Evolutionary conservation across 2,888 invertebrate genomes (phyloP).

Genomic region (Tipula unca): DNA sequence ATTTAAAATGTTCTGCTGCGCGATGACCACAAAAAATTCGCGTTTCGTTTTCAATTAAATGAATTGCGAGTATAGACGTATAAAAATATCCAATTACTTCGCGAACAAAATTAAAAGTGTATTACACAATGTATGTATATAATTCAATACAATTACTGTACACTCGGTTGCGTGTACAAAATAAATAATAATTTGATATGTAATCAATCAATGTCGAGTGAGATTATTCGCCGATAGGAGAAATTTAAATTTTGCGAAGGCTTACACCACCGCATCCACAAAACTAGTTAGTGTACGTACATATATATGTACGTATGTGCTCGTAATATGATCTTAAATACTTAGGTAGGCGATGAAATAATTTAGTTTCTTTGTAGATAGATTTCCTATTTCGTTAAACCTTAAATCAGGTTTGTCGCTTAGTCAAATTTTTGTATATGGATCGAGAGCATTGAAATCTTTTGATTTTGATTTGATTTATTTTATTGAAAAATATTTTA

Average conservation of each 20-base stretch:
- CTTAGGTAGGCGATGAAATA: background rate
- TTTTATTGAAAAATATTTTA: background rate
- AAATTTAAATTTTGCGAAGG: background rate
- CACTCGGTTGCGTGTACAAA: background rate
- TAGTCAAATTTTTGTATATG: background rate
- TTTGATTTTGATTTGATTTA: background rate
- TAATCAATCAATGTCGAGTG: background rate
- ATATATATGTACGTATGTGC: background rate
- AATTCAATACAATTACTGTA: background rate
- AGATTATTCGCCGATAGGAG: background rate
- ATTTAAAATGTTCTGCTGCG: background rate
- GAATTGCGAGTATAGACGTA: too few species aligned
- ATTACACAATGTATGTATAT: background rate
- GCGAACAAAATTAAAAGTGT: background rate
- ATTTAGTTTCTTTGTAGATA: background rate
- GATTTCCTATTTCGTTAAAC: background rate
- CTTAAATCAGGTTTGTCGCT: background rate
- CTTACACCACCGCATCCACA: background rate
- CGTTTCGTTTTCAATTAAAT: background rate
- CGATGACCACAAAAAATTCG: background rate
- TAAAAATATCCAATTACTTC: background rate
- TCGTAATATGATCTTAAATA: background rate
- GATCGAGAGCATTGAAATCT: background rate
- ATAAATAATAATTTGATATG: background rate
- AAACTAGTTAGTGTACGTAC: background rate